Evolutionary conservation across 2,888 invertebrate species (phyloP).

Genomic region (Pyrgus malvae): DNA sequence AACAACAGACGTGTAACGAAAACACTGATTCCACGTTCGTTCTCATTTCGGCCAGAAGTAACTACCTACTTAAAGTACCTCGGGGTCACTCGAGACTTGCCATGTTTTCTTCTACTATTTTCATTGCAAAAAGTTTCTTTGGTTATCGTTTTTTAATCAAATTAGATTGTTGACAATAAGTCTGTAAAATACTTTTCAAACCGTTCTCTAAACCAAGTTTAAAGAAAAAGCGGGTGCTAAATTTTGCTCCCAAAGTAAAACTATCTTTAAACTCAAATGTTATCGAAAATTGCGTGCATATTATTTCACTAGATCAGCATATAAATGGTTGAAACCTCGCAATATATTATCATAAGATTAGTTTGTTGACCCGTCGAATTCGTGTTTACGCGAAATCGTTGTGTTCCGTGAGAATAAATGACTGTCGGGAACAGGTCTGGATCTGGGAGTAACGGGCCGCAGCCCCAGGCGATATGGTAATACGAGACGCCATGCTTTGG

Average conservation of each 20-base stretch:
- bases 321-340: neutral
- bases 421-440: constrained; percentile 67
- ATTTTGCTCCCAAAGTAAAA: no score
- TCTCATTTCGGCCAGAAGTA: constrained; percentile 47
- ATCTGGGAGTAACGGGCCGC: constrained; percentile 67
- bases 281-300: no score
- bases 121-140: no score
- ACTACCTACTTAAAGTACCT: constrained; percentile 14
- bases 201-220: no score
- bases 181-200: no score
- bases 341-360: neutral
- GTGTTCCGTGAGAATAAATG: constrained; percentile 57
- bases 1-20: constrained; percentile 51
- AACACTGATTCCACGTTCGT: constrained; percentile 50
- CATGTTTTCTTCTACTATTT: constrained; percentile 26
- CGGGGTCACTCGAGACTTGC: constrained; percentile 37
- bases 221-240: no score
- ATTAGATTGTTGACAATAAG: no score
- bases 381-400: constrained; percentile 44
- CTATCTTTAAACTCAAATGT: no score
- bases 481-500: constrained; percentile 28
- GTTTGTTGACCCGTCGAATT: constrained; percentile 28
- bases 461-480: constrained; percentile 73
- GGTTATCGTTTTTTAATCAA: no score
- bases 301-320: constrained; percentile 1